Percentiles rank a stretch among this genome's conserved stretches.
Conservation (phyloP, 2,113 vertebrate species). For the Ceyx melanurus region DNA sequence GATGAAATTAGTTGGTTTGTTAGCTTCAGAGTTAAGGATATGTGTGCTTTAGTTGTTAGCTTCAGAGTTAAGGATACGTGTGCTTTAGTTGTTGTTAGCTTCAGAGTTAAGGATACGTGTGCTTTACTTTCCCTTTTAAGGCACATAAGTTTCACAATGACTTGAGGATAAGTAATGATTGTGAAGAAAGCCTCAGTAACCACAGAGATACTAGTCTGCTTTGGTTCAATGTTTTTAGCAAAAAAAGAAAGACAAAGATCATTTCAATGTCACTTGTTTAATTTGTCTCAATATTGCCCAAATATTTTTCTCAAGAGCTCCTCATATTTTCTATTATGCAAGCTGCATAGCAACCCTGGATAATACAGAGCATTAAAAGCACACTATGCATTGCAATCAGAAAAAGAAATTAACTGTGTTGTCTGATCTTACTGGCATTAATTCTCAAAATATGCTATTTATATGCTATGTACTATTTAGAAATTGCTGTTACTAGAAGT, state of each 20-base stretch:
- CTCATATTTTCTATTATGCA: not conserved
- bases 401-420: not conserved
- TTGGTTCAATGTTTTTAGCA: not conserved
- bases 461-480: not conserved
- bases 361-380: not conserved
- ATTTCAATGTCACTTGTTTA: not conserved
- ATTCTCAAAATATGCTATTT: not conserved
- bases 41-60: fast-evolving
- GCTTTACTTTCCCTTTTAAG: not conserved
- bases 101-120: not conserved
- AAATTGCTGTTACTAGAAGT: not conserved
- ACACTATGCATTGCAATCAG: not conserved
- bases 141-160: fast-evolving
- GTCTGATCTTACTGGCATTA: not conserved
- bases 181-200: not conserved
- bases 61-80: not conserved
- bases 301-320: not conserved
- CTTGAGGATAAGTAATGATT: not conserved
- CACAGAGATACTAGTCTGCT: not conserved
- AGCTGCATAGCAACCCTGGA: not conserved
- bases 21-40: not conserved
- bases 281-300: not conserved
- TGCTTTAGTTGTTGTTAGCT: not conserved
- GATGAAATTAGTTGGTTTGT: not conserved
- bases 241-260: not conserved